phyloP scores from a whole-genome alignment of 2,888 invertebrate genomes.

The Pheosia gnoma region DNA sequence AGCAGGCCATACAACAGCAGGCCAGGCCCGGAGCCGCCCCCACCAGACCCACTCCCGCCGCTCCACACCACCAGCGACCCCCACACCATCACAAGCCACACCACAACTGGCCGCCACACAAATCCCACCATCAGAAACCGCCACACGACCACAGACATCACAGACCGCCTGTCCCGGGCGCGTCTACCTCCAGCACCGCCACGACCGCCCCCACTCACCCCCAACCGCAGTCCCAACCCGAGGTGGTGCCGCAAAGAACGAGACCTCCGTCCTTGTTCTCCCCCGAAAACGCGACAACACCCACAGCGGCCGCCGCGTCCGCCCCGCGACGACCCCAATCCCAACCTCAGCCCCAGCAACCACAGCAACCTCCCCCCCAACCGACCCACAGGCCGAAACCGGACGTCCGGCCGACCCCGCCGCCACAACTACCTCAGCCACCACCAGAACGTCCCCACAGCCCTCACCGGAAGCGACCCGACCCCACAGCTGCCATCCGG shows the following conservation, averaged over 20 bases:
- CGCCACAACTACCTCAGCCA: constrained; percentile 43
- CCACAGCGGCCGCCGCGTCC: constrained; percentile 71
- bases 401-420: constrained; percentile 37
- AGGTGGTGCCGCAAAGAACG: constrained; percentile 60
- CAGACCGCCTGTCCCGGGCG: constrained; percentile 56
- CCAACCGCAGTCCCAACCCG: constrained; percentile 36
- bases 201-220: constrained; percentile 38
- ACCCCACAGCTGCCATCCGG: constrained; percentile 61
- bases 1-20: constrained; percentile 46
- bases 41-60: constrained; percentile 46
- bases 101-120: constrained; percentile 66
- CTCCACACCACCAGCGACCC: constrained; percentile 50
- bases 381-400: constrained; percentile 46
- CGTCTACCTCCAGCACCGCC: constrained; percentile 37
- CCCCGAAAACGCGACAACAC: constrained; percentile 84
- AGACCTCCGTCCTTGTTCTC: constrained; percentile 86
- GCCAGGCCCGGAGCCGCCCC: constrained; percentile 46
- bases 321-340: constrained; percentile 55
- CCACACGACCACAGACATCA: constrained; percentile 70
- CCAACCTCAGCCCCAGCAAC: constrained; percentile 44
- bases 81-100: constrained; percentile 65
- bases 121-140: constrained; percentile 65
- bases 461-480: constrained; percentile 65
- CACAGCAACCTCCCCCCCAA: constrained; percentile 61
- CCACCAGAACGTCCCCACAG: constrained; percentile 54